Conservation (phyloP, 2,113 vertebrate genomes). For the Lonchura striata region DNA sequence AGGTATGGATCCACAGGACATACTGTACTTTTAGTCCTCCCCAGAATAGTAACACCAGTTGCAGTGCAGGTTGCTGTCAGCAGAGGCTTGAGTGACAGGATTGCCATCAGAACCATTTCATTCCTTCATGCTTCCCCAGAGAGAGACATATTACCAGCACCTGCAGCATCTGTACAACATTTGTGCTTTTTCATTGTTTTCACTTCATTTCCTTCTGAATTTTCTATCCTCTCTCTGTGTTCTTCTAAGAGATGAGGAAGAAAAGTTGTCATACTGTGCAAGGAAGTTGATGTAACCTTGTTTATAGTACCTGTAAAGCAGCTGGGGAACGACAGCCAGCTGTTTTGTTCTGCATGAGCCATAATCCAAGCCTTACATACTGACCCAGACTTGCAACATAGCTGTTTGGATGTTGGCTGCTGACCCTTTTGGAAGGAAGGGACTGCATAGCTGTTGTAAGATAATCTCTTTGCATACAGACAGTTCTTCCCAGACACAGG, state of each 20-base stretch:
- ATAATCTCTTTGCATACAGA: background rate
- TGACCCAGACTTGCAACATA: background rate
- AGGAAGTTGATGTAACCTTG: background rate
- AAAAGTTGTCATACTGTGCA: background rate
- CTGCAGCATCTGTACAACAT: background rate
- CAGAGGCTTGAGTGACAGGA: background rate
- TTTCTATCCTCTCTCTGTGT: background rate
- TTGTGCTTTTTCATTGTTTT: background rate
- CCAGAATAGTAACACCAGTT: conserved; percentile 27
- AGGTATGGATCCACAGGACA: background rate
- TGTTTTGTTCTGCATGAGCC: background rate
- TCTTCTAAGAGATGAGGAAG: conserved; percentile 11
- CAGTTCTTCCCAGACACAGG: background rate
- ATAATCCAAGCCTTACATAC: background rate
- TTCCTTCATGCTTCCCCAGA: background rate
- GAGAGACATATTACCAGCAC: background rate
- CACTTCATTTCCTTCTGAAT: background rate
- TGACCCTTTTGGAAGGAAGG: background rate
- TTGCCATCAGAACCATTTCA: background rate
- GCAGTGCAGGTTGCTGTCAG: background rate
- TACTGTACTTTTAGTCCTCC: background rate
- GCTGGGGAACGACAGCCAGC: background rate
- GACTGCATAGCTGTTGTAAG: background rate
- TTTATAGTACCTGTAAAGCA: background rate
- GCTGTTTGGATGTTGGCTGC: background rate